These are phyloP conservation scores for Chymomyza procnemis DNA, from an alignment of 2,888 invertebrate species.

Conservation along the genomic window DNA sequence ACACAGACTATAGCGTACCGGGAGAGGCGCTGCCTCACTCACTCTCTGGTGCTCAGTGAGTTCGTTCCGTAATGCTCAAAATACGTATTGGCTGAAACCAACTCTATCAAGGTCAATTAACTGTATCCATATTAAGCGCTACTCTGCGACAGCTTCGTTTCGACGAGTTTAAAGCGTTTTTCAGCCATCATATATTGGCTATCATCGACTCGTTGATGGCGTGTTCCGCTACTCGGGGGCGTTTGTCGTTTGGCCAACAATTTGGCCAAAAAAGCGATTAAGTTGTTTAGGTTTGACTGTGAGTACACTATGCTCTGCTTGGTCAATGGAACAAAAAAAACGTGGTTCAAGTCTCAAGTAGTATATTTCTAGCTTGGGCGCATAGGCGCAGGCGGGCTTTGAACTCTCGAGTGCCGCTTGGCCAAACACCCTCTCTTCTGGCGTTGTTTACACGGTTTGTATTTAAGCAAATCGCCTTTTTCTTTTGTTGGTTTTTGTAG, in stretches of 20 bases:
- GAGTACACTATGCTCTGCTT: conserved; percentile 14
- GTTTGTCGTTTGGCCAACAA: conserved; percentile 45
- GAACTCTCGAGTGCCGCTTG: conserved; percentile 38
- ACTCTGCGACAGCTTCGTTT: conserved; percentile 3
- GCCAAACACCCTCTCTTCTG: not conserved
- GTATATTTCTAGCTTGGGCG: not conserved
- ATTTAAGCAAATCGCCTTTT: conserved; percentile 21
- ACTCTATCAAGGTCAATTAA: conserved; percentile 77
- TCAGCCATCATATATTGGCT: conserved; percentile 33
- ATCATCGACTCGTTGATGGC: conserved; percentile 5
- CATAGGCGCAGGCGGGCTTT: conserved; percentile 50
- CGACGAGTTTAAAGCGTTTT: conserved; percentile 42
- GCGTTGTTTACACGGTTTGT: conserved; percentile 38
- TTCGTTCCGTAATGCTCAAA: conserved; percentile 2
- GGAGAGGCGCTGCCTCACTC: conserved; percentile 1
- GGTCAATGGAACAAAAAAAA: conserved; percentile 57
- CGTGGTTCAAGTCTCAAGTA: conserved; percentile 2
- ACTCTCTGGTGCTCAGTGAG: no score
- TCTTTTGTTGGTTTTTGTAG: not conserved
- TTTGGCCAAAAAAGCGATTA: conserved; percentile 9
- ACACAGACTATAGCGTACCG: not conserved
- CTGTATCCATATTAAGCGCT: conserved; percentile 70
- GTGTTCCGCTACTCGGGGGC: conserved; percentile 64
- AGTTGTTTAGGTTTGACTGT: not conserved
- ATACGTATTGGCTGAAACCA: conserved; percentile 42